A percentile compares a stretch with the other conserved stretches of the same genome.
These are phyloP conservation scores for Caenorhabditis remanei DNA, from an alignment of 1,140 invertebrate species.

Conservation along the genomic window DNA sequence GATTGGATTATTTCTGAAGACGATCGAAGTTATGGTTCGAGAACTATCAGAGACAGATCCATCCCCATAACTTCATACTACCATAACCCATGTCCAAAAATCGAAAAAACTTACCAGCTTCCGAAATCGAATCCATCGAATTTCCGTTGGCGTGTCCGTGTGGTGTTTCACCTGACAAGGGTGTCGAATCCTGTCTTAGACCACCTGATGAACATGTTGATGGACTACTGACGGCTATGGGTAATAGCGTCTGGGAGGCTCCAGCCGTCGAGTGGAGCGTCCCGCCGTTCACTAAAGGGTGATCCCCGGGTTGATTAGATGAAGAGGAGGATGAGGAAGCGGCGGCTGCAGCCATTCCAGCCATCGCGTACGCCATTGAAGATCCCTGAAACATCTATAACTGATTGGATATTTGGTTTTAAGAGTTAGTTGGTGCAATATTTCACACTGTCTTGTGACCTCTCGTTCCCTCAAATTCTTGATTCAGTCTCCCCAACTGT, in stretches of 20 bases:
- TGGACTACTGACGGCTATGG: conserved; percentile 69
- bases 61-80: not conserved
- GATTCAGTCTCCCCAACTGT: not conserved
- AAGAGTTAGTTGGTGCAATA: not conserved
- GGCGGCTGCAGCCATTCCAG: conserved; percentile 2
- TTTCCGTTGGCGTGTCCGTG: conserved; percentile 37
- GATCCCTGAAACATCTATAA: conserved; percentile 47
- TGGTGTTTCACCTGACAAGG: conserved; percentile 64
- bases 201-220: conserved; percentile 66
- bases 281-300: conserved; percentile 88
- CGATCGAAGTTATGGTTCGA: too few relatives aligned
- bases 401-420: not conserved
- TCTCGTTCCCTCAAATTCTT: not conserved
- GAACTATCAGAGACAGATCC: too few relatives aligned
- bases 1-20: conserved; percentile 15
- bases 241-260: conserved; percentile 64
- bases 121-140: conserved; percentile 65
- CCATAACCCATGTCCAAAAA: conserved; percentile 7
- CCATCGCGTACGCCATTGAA: conserved; percentile 56
- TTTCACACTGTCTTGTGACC: too few relatives aligned
- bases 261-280: conserved; percentile 67
- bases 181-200: conserved; percentile 63
- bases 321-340: conserved; percentile 73
- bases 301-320: conserved; percentile 83
- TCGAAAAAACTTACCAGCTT: conserved; percentile 60